A percentile compares a stretch with the other conserved stretches of the same genome.
phyloP scores from a whole-genome alignment of 2,113 vertebrate species.

The Climacteris rufus region DNA sequence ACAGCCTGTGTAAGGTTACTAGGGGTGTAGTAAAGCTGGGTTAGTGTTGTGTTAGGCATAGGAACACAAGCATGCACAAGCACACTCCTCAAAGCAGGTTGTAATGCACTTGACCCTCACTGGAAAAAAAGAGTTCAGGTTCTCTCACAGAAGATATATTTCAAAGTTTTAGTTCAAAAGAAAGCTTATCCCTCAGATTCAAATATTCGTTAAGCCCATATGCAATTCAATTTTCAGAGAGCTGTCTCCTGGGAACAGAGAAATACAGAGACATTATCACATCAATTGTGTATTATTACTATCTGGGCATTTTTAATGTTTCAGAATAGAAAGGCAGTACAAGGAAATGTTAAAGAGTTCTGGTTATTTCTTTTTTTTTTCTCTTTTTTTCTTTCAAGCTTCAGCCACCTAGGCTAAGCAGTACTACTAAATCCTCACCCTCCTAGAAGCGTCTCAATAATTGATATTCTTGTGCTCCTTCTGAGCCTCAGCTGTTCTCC shows the following conservation, averaged over 20 bases:
- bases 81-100: background rate
- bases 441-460: background rate
- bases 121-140: background rate
- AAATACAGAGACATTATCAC: background rate
- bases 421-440: background rate
- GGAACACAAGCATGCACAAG: background rate
- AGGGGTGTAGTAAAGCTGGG: background rate
- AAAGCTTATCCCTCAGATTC: background rate
- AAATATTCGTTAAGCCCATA: background rate
- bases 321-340: background rate
- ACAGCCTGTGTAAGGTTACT: background rate
- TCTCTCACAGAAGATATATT: background rate
- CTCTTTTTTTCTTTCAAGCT: background rate
- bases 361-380: no score
- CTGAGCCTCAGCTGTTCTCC: background rate
- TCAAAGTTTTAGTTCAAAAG: background rate
- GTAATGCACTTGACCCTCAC: background rate
- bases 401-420: background rate
- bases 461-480: background rate
- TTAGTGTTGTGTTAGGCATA: background rate
- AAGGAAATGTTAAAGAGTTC: background rate
- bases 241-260: background rate
- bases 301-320: background rate
- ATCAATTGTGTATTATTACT: background rate
- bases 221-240: background rate